A percentile compares a stretch with the other conserved stretches of the same genome.
Evolutionary conservation across 2,888 invertebrate genomes (phyloP).

Genomic region (Athrips mouffetella): DNA sequence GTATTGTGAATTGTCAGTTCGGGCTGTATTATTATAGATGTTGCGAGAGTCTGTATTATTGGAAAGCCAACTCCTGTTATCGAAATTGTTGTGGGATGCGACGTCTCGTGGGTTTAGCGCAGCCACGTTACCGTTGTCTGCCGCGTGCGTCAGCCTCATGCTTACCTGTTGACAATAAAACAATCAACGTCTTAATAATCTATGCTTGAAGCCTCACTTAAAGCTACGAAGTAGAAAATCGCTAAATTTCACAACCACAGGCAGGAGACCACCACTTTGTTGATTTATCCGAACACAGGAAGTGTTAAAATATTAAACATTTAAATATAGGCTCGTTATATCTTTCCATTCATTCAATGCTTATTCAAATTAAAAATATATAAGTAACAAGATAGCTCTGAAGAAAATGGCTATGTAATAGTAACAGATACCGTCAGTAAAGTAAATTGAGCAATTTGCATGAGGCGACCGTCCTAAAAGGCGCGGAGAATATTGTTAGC

Average conservation of each 20-base stretch:
- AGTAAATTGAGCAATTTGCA: constrained; percentile 10
- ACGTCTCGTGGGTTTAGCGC: constrained; percentile 38
- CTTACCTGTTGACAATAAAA: constrained; percentile 46
- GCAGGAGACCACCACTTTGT: too few species aligned
- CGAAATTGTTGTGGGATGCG: constrained; percentile 36
- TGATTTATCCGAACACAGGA: too few species aligned
- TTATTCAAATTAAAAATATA: too few species aligned
- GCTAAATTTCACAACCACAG: too few species aligned
- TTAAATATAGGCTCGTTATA: too few species aligned
- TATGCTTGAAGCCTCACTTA: too few species aligned
- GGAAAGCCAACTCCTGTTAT: constrained; percentile 41
- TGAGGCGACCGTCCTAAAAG: neutral
- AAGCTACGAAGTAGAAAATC: too few species aligned
- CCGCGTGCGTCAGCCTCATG: constrained; percentile 58
- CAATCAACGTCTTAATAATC: neutral
- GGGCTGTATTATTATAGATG: constrained; percentile 31
- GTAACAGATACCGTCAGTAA: neutral
- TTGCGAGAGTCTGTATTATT: constrained; percentile 33
- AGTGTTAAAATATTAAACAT: too few species aligned
- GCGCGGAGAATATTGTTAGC: constrained; percentile 11
- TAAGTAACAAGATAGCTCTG: too few species aligned
- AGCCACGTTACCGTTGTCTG: constrained; percentile 60
- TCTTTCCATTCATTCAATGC: too few species aligned
- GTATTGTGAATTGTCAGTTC: constrained; percentile 37
- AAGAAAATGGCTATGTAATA: too few species aligned